Evolutionary conservation across 2,797 vertebrate species (phyloP), one percentile per base, ranked within the genome.

Genomic region (Strix occidentalis): DNA sequence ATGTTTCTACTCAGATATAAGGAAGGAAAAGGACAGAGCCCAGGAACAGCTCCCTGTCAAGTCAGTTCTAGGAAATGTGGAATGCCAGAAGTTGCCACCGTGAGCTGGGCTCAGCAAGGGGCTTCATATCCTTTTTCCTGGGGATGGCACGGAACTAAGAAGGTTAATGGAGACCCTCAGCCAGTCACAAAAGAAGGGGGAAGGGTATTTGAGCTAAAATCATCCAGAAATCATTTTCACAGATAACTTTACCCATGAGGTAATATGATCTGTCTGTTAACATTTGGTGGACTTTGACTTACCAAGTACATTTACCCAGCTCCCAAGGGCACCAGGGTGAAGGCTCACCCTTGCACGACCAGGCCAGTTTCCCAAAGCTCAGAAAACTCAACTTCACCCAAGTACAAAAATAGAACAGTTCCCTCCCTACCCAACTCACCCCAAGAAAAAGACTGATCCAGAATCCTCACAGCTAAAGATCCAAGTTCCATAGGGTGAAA

Each of bases 1-100:
- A 79, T 28, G 57, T 78, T 90, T 96, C 94, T 89, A 45, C 90
- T 90, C 72, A 88, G 63, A 91, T 72, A 71, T 11, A 84, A 93
- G 64, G 87, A 86, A 71, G 82, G 54, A 88, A 79, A 82, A 92
- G 57, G 46, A 95, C 48, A 75, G 70, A 93, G 50, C 13, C 68
- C 57, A n/a, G 65, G 79, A 93, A 76, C 33, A 71, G 50, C 37
- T 96, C 80, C 56, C 71, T 75, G 57, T 76, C 57, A 50, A 85
- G 64, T 33, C 71, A 33, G 41, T 85, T 92, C 76, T 68, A 75
- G 71, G 76, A 89, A 87, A 64, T 3, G 9, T 21, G 71, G 81
- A 79, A 51, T 0, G 5, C 50, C 69, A 92, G 61, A 61, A 72
- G 86, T 53, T 90, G 70, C 75, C 66, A 53, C 24, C 53, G 35